Evolutionary conservation across 2,113 vertebrate genomes (phyloP), one percentile per base, ranked within the genome.

Genomic region (Labeo catla): DNA sequence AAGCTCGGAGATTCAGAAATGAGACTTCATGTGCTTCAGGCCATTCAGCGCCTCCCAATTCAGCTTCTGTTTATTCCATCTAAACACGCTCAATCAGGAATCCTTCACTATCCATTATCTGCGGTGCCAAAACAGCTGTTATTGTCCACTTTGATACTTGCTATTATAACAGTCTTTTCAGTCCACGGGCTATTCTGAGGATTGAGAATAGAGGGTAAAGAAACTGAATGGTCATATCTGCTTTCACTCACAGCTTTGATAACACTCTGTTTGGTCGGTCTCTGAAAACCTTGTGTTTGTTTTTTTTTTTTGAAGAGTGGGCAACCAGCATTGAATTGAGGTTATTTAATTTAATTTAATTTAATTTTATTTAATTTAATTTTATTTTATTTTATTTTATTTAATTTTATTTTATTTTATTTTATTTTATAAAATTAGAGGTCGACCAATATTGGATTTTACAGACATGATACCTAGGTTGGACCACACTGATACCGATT

Each of bases 161-260:
- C 7, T 23, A 47, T 80, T 80, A 80, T 63, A 63, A 2, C 0
- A 23, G 79, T 45, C n/a, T 23, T 81, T 81, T 81, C 78, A 81
- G 78, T 65, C 13, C 36, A 28, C 0, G 9, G 13, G 78, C 21
- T 81, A 47, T 65, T 65, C 43, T 19, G 19, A 34, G 4, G n/a
- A 66, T 10, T 81, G 59, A 81, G 13, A 65, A 65, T 28, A 28
- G 43, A 81, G 4, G 43, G 13, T 34, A 10, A 65, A 45, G 79
- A 66, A 19, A 80, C 45, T 63, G 57, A 61, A 63, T 43, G 54
- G 19, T 80, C 36, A 8, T 45, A 65, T 81, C 13, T 28, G 13
- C 5, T 81, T 65, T 80, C 36, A 59, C 76, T 79, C 52, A 79
- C 9, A 59, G 39, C 78, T 63, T 81, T 81, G 43, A 28, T 49